phyloP scores from a whole-genome alignment of 2,888 invertebrate species.

The Agrotis ipsilon region DNA sequence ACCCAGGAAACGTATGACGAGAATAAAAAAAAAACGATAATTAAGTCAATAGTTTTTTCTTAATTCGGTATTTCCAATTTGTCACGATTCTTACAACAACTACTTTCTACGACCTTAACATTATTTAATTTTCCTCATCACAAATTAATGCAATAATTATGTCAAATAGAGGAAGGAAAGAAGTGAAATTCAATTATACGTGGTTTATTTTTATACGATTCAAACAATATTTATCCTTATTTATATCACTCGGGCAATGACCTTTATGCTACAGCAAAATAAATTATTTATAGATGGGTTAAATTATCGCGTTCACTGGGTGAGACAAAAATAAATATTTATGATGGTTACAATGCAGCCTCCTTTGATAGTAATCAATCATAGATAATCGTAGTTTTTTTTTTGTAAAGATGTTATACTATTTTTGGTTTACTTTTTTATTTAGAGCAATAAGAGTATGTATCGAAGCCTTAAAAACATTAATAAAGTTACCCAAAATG shows the following conservation, averaged over 20 bases:
- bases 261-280: constrained; percentile 44
- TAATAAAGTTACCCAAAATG: too few species aligned
- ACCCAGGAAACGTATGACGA: too few species aligned
- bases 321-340: constrained; percentile 15
- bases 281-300: constrained; percentile 2
- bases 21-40: too few species aligned
- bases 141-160: background rate
- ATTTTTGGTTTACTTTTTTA: too few species aligned
- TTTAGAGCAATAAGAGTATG: too few species aligned
- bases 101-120: constrained; percentile 48
- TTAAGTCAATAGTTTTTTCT: background rate
- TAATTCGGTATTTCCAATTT: constrained; percentile 34
- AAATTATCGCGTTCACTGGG: constrained; percentile 4
- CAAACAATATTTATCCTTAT: constrained; percentile 62
- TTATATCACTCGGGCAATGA: constrained; percentile 55
- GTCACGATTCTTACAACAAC: background rate
- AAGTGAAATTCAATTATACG: constrained; percentile 19
- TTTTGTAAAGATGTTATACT: too few species aligned
- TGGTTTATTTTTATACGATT: constrained; percentile 54
- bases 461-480: too few species aligned
- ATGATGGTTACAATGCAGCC: background rate
- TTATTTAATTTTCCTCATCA: constrained; percentile 11
- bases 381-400: background rate
- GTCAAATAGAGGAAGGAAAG: constrained; percentile 47
- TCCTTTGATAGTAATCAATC: too few species aligned